A percentile compares a stretch with the other conserved stretches of the same genome.
Evolutionary conservation across 2,888 invertebrate genomes (phyloP).

Genomic region (Choreutis nemorana): DNA sequence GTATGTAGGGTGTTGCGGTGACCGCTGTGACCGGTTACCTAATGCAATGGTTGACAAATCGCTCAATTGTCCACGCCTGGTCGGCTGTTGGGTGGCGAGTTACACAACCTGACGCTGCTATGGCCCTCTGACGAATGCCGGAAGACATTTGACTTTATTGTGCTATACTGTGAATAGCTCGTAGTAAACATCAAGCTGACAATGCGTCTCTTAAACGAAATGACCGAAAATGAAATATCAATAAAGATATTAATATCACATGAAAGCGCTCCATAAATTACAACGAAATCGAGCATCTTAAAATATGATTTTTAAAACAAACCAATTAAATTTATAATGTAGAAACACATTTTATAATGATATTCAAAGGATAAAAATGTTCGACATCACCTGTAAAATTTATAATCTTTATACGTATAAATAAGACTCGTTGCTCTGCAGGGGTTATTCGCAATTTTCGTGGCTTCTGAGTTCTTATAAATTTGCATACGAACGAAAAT

Average conservation of each 20-base stretch:
- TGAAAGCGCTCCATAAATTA: too few relatives aligned
- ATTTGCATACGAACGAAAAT: slow-evolving; percentile 28
- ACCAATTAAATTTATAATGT: too few relatives aligned
- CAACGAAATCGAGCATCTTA: too few relatives aligned
- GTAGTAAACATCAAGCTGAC: slow-evolving; percentile 29
- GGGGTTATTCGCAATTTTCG: slow-evolving; percentile 27
- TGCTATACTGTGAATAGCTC: slow-evolving; percentile 48
- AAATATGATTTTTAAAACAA: too few relatives aligned
- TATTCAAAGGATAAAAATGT: too few relatives aligned
- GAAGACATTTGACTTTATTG: slow-evolving; percentile 51
- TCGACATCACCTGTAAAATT: slow-evolving; percentile 9
- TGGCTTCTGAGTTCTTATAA: slow-evolving; percentile 20
- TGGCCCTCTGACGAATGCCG: slow-evolving; percentile 47
- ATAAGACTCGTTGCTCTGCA: slow-evolving; percentile 27
- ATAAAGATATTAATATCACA: too few relatives aligned
- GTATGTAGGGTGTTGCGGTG: slow-evolving; percentile 27
- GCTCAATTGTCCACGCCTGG: slow-evolving; percentile 55
- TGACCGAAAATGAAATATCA: too few relatives aligned
- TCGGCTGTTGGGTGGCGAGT: slow-evolving; percentile 44
- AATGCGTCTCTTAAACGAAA: slow-evolving; percentile 16
- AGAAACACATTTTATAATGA: too few relatives aligned
- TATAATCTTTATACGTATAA: slow-evolving; percentile 16
- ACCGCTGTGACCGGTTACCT: slow-evolving; percentile 42
- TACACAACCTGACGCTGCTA: slow-evolving; percentile 38
- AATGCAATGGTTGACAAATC: slow-evolving; percentile 59